Percentiles rank a stretch among this genome's conserved stretches.
phyloP scores from a whole-genome alignment of 2,113 vertebrate species.

The Labrus mixtus region DNA sequence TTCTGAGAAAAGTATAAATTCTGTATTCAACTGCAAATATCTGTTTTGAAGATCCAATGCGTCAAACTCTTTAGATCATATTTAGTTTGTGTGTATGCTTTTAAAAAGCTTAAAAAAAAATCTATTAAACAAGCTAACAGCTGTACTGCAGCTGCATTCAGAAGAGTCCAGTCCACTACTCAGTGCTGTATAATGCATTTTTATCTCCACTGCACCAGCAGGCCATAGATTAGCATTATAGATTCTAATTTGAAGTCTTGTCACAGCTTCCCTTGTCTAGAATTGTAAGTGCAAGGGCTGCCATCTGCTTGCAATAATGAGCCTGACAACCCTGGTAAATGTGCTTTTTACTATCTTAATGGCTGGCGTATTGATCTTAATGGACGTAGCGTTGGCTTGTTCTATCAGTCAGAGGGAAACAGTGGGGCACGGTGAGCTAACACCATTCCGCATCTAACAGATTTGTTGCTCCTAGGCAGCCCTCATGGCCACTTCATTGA shows the following conservation, averaged over 20 bases:
- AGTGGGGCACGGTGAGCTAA: constrained; percentile 79
- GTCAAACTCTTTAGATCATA: no score
- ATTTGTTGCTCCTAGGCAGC: constrained; percentile 79
- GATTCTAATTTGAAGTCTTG: constrained; percentile 98
- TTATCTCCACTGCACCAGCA: constrained; percentile 80
- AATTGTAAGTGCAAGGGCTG: constrained; percentile 87
- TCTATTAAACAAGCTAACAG: neutral
- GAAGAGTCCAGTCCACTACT: constrained; percentile 42
- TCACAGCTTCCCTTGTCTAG: constrained; percentile 88
- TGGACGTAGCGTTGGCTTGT: constrained; percentile 84
- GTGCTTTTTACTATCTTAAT: constrained; percentile 94
- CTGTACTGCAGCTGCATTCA: constrained; percentile 39
- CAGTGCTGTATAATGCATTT: constrained; percentile 82
- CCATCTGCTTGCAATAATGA: constrained; percentile 98
- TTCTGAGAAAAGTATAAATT: no score
- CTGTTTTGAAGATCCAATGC: no score
- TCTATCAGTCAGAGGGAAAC: constrained; percentile 85
- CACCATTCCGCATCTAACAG: constrained; percentile 75
- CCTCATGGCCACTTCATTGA: constrained; percentile 81
- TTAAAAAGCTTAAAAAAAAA: neutral
- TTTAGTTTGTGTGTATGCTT: neutral
- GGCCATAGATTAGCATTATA: constrained; percentile 94
- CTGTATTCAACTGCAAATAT: no score
- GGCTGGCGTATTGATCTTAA: constrained; percentile 92
- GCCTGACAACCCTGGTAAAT: constrained; percentile 92